Evolutionary conservation across 2,888 invertebrate species (phyloP), one percentile per base, ranked within the genome.

Genomic region (Eutolmus rufibarbis): DNA sequence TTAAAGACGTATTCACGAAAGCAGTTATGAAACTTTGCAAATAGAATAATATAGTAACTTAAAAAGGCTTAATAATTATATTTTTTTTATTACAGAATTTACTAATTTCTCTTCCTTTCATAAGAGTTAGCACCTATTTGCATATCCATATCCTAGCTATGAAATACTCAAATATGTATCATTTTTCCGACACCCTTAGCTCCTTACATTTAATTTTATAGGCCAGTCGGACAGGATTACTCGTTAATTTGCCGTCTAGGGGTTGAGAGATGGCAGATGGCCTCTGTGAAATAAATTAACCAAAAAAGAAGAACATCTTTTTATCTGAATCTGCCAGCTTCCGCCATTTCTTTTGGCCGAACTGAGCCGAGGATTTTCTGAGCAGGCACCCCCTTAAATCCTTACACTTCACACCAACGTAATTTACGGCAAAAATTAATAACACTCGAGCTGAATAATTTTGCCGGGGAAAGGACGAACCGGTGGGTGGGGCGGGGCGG

Each of bases 391-490:
- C 43, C 51, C 85, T 86, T 76, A 86, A 77, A 86, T 78, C 77
- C 77, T 37, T 57, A 66, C 56, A 78, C 76, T 88, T 88, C 88
- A 88, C 88, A 87, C 86, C 31, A 86, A 87, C 86, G 85, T 88
- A 87, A 88, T 88, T 88, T 88, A 88, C 87, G 87, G 79, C 81
- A 87, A 88, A 88, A 87, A 88, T 88, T 88, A 88, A 88, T 88
- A 88, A 88, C 81, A 87, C 88, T 88, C 66, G 85, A 87, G 86
- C 77, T 78, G 87, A 88, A 88, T 87, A 88, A 87, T 87, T 88
- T 74, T 40, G 34, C 34, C 37, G 51, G 31, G 14, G 56, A 2
- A 16, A 8, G 51, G 56, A 16, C 16, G 56, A 81, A 28, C 23
- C 0, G 28, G 12, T 28, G 8, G 43, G 19, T 7, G 16, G n/a